A percentile compares a stretch with the other conserved stretches of the same genome.
Conservation (phyloP, 2,797 vertebrate species). For the Rachycentron canadum region DNA sequence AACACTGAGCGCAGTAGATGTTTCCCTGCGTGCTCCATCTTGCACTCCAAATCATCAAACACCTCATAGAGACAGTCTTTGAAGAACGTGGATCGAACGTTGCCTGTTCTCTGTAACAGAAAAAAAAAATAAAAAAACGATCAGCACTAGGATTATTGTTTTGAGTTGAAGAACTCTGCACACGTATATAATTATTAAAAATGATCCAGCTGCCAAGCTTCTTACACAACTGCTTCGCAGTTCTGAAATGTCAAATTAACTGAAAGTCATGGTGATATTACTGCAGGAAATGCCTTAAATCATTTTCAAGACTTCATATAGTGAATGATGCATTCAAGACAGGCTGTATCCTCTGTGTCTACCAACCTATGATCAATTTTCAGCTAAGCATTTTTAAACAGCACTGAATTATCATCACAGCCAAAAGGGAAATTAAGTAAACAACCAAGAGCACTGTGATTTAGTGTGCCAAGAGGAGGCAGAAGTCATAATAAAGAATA, state of each 20-base stretch:
- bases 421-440: not conserved
- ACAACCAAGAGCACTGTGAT: not conserved
- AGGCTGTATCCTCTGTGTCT: not conserved
- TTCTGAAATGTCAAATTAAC: not conserved
- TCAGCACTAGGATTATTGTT: not conserved
- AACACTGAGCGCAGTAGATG: slow-evolving; percentile 94
- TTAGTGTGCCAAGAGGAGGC: not conserved
- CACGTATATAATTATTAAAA: not conserved
- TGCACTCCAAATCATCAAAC: slow-evolving; percentile 95
- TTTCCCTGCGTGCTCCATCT: slow-evolving; percentile 97
- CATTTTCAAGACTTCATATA: not conserved
- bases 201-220: not conserved
- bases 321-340: not conserved
- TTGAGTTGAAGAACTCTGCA: not conserved
- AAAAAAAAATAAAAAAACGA: not conserved
- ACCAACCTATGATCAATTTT: not conserved
- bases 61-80: slow-evolving; percentile 98
- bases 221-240: not conserved
- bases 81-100: slow-evolving; percentile 95
- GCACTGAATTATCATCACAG: not conserved
- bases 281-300: not conserved
- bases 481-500: slow-evolving; percentile 1
- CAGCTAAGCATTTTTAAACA: not conserved
- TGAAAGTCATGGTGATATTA: not conserved
- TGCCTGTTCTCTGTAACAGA: slow-evolving; percentile 91